These are phyloP conservation scores for Drosophila navojoa DNA, from an alignment of 1,140 invertebrate genomes.

Conservation along the genomic window DNA sequence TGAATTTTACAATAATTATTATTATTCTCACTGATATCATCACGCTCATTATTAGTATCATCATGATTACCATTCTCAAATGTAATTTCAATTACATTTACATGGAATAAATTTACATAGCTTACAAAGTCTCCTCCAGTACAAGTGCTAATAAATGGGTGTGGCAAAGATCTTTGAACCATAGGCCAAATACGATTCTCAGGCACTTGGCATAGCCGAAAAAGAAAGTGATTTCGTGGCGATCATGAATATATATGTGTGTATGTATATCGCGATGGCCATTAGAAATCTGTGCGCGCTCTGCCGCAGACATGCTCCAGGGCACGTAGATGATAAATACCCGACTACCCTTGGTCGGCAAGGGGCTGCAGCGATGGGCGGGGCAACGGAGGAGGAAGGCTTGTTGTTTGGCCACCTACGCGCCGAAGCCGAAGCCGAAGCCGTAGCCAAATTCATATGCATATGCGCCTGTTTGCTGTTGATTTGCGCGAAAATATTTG, in stretches of 20 bases:
- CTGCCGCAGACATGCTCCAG: conserved; percentile 55
- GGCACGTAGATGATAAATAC: conserved; percentile 50
- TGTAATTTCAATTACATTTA: too few relatives aligned
- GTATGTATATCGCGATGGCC: background rate
- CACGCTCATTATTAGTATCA: too few relatives aligned
- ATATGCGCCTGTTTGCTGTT: conserved; percentile 51
- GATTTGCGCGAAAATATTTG: conserved; percentile 62
- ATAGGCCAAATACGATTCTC: too few relatives aligned
- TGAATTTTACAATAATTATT: too few relatives aligned
- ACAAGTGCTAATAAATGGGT: too few relatives aligned
- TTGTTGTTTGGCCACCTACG: conserved; percentile 54
- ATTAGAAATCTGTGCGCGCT: conserved; percentile 39
- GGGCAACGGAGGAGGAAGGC: background rate
- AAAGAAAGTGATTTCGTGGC: conserved; percentile 50
- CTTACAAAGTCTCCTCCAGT: too few relatives aligned
- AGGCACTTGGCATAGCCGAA: conserved; percentile 2
- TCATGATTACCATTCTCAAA: too few relatives aligned
- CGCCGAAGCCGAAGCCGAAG: conserved; percentile 34
- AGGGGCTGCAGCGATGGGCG: background rate
- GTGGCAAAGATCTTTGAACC: too few relatives aligned
- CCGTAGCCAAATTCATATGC: conserved; percentile 63
- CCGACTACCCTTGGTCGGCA: conserved; percentile 57
- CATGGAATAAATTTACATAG: too few relatives aligned
- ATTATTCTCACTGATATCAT: too few relatives aligned
- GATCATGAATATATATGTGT: background rate